phyloP scores from a whole-genome alignment of 2,113 vertebrate species.

The Desmodus rotundus region DNA sequence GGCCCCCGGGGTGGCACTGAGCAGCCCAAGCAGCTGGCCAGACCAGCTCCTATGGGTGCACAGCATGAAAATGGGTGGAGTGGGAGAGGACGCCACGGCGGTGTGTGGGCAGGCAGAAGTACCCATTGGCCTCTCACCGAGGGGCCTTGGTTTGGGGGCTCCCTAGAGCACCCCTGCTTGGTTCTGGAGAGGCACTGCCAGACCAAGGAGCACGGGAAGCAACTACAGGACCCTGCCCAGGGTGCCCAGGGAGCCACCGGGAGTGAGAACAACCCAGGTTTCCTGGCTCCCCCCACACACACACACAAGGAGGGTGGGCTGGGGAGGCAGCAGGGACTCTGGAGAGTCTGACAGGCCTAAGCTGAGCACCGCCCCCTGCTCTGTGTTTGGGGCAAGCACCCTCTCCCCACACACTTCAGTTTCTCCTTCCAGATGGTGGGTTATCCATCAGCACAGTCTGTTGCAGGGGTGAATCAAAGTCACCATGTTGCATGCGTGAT shows the following conservation, averaged over 20 bases:
- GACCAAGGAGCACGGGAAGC: not conserved
- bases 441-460: not conserved
- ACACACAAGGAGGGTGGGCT: too few species aligned
- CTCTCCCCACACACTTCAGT: too few species aligned
- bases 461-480: not conserved
- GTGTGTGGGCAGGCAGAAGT: not conserved
- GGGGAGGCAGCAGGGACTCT: not conserved
- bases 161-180: not conserved
- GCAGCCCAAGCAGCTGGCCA: not conserved
- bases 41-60: not conserved
- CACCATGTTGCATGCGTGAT: accelerated
- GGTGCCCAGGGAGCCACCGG: not conserved
- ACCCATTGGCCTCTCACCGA: not conserved
- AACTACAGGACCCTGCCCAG: not conserved
- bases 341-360: not conserved
- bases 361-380: too few species aligned
- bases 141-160: not conserved
- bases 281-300: not conserved
- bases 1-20: not conserved
- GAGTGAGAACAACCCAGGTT: not conserved
- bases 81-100: not conserved
- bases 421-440: too few species aligned
- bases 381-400: not conserved
- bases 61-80: not conserved
- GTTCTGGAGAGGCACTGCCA: not conserved